These are phyloP conservation scores for Agelas oroides DNA, from an alignment of 37 sponge, comb jelly and placozoan genomes.

Conservation along the genomic window DNA sequence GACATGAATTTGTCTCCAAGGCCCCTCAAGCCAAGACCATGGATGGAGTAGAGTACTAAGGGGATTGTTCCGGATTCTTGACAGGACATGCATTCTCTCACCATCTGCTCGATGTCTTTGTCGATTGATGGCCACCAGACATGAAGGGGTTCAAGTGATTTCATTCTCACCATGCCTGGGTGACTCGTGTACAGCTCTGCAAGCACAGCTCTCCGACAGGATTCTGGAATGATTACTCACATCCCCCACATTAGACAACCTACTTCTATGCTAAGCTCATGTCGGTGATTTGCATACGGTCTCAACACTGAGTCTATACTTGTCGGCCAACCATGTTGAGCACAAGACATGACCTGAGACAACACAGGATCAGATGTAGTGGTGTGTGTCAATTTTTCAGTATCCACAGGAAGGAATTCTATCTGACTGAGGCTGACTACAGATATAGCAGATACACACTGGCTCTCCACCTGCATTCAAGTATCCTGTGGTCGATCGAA, in stretches of 20 bases:
- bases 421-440: too few species aligned
- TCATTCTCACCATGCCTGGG: constrained; percentile 16
- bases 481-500: neutral
- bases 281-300: neutral
- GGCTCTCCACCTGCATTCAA: constrained; percentile 4
- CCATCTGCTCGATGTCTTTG: constrained; percentile 23
- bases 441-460: too few species aligned
- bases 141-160: neutral
- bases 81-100: constrained; percentile 29
- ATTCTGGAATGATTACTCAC: constrained; percentile 21
- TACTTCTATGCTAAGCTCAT: constrained; percentile 25
- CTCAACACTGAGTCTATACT: neutral
- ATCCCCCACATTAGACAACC: constrained; percentile 59
- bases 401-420: too few species aligned
- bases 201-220: neutral
- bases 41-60: too few species aligned
- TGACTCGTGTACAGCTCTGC: constrained; percentile 9
- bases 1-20: constrained; percentile 11
- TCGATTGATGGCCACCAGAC: constrained; percentile 59
- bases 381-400: too few species aligned
- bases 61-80: neutral
- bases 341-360: too few species aligned
- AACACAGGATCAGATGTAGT: too few species aligned
- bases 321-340: constrained; percentile 27
- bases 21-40: constrained; percentile 18